Base-by-base conservation (phyloP, 2,888 invertebrate genomes). In the Julus scandinavius region DNA sequence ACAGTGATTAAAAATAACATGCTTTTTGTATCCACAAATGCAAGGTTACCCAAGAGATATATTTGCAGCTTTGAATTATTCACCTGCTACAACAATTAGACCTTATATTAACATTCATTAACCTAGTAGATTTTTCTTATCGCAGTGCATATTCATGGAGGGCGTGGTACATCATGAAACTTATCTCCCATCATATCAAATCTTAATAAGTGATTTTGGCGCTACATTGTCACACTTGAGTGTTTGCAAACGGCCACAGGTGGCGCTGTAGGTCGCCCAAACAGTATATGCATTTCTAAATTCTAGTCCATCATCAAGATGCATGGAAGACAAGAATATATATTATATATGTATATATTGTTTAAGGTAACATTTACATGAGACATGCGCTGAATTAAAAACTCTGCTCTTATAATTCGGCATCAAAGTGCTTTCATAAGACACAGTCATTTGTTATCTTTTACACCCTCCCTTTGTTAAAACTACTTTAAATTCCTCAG, bases 351-450 rank as follows among this genome's bases (percentile, higher is more conserved):
- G 0, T 1, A 1, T 29, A 29, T 29, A 29, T 29, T 20, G 63
- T 38, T 72, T 29, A 72, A 72, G 20, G 29, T 72, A 29, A 11
- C 38, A 72, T 7, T 7, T 45, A 72, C 29, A 72, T 72, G 1
- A 72, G 72, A 29, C 72, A 72, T 72, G 72, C 72, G 9, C 29
- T 11, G 72, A 72, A 72, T 72, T 72, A 72, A 72, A 29, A 72
- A 29, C 72, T 11, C 29, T 29, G 72, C 72, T 72, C 72, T 72
- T 45, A 45, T 45, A 72, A 72, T 72, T 72, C 72, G 29, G 72
- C 72, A 72, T 72, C 72, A 72, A 72, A 72, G 72, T 72, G 72
- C 72, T 72, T 72, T 72, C 72, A 72, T 72, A 72, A 72, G 72
- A 72, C 72, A 72, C 72, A 29, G 72, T 9, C 38, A 72, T 72